Percentiles rank a stretch among this genome's conserved stretches.
phyloP scores from a whole-genome alignment of 1,140 invertebrate species.

The Lasaia peninsularis region DNA sequence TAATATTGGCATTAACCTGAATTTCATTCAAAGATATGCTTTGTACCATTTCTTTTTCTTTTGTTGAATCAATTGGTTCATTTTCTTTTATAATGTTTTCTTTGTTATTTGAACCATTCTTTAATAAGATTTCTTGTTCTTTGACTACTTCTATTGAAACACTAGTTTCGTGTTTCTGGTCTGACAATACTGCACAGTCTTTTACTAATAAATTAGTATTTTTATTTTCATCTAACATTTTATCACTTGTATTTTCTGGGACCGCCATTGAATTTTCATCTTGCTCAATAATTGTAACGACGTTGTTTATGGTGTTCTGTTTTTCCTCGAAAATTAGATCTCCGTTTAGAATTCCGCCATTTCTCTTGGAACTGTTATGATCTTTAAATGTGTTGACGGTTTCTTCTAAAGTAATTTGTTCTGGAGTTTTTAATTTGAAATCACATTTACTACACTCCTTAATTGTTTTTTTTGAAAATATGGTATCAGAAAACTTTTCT shows the following conservation, averaged over 20 bases:
- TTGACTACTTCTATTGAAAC: background rate
- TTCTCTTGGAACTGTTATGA: too few species aligned
- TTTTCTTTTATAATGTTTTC: background rate
- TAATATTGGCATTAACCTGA: background rate
- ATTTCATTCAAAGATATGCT: background rate
- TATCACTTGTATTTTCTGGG: too few species aligned
- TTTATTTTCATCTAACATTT: too few species aligned
- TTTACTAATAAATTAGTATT: too few species aligned
- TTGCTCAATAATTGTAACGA: too few species aligned
- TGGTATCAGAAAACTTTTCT: background rate
- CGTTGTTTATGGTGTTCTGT: too few species aligned
- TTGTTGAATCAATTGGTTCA: background rate
- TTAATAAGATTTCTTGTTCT: background rate
- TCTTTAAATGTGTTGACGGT: too few species aligned
- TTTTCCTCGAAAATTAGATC: too few species aligned
- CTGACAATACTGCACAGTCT: too few species aligned
- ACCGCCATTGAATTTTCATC: too few species aligned
- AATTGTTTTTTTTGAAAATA: background rate
- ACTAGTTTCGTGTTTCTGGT: background rate
- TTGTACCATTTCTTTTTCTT: background rate
- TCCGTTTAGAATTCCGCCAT: too few species aligned
- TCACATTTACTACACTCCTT: background rate
- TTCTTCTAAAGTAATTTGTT: background rate
- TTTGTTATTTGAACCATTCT: background rate
- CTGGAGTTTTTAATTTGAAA: background rate